Percentiles rank a stretch among this genome's conserved stretches.
Conservation (phyloP, 2,797 vertebrate genomes). For the Falco columbarius region DNA sequence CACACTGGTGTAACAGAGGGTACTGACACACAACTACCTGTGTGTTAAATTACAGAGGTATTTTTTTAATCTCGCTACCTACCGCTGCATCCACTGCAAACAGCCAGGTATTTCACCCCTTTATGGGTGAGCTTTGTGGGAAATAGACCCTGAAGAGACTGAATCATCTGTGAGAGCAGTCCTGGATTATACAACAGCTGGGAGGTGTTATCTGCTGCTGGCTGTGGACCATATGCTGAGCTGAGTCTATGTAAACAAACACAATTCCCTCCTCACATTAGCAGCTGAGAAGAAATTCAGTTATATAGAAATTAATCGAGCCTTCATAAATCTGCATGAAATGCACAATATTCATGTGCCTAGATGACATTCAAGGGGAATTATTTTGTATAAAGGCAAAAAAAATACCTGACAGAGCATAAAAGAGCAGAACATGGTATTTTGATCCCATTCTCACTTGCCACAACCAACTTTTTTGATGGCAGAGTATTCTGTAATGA, state of each 20-base stretch:
- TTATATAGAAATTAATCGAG: constrained; percentile 1
- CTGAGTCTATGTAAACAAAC: not conserved
- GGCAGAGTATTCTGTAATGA: not conserved
- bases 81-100: not conserved
- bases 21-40: not conserved
- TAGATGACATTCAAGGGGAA: constrained; percentile 1
- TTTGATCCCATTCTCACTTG: not conserved
- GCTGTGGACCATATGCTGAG: constrained; percentile 20
- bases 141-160: not conserved
- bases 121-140: not conserved
- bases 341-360: not conserved
- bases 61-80: not conserved
- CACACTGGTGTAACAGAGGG: not conserved
- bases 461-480: not conserved
- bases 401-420: not conserved
- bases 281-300: constrained; percentile 23
- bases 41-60: not conserved
- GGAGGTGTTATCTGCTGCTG: constrained; percentile 26
- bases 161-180: not conserved
- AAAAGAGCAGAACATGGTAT: not conserved
- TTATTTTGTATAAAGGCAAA: not conserved
- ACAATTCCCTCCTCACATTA: not conserved
- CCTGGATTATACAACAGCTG: constrained; percentile 38
- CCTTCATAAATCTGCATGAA: constrained; percentile 18
- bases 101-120: not conserved